These are phyloP conservation scores for Dastarcus helophoroides DNA, from an alignment of 2,888 invertebrate genomes.

Conservation along the genomic window DNA sequence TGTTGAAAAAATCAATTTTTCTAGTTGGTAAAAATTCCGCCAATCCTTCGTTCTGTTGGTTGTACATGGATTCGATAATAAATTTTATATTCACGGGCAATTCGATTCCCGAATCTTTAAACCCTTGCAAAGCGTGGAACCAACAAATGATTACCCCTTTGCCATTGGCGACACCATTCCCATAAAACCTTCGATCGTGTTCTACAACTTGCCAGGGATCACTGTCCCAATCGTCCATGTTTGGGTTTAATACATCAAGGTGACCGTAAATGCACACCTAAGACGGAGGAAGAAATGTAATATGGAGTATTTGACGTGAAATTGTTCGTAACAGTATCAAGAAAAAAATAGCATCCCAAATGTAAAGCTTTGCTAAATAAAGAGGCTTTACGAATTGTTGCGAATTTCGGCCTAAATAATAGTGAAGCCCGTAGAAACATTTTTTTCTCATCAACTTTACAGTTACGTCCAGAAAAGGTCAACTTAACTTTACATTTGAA, in stretches of 20 bases:
- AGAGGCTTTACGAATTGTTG: no score
- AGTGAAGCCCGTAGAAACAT: no score
- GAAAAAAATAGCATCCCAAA: neutral
- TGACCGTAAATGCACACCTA: slow-evolving; percentile 34
- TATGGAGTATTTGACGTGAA: slow-evolving; percentile 4
- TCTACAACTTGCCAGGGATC: slow-evolving; percentile 36
- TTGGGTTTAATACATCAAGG: slow-evolving; percentile 35
- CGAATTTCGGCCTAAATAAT: no score
- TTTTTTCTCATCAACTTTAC: no score
- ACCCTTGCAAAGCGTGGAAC: slow-evolving; percentile 34
- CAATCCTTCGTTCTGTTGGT: slow-evolving; percentile 31
- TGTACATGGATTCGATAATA: slow-evolving; percentile 36
- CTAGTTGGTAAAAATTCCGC: slow-evolving; percentile 29
- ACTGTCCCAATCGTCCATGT: slow-evolving; percentile 28
- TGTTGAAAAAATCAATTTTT: slow-evolving; percentile 30
- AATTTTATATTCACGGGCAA: slow-evolving; percentile 39
- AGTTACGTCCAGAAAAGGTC: no score
- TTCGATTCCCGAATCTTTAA: slow-evolving; percentile 26
- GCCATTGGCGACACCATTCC: slow-evolving; percentile 35
- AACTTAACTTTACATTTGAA: no score
- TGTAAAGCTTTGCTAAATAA: no score
- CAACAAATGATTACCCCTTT: slow-evolving; percentile 37
- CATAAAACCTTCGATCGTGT: slow-evolving; percentile 30
- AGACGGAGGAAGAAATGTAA: slow-evolving; percentile 9
- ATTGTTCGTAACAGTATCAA: slow-evolving; percentile 4